These are phyloP conservation scores for Pheosia gnoma DNA, from an alignment of 2,888 invertebrate genomes.

Conservation along the genomic window DNA sequence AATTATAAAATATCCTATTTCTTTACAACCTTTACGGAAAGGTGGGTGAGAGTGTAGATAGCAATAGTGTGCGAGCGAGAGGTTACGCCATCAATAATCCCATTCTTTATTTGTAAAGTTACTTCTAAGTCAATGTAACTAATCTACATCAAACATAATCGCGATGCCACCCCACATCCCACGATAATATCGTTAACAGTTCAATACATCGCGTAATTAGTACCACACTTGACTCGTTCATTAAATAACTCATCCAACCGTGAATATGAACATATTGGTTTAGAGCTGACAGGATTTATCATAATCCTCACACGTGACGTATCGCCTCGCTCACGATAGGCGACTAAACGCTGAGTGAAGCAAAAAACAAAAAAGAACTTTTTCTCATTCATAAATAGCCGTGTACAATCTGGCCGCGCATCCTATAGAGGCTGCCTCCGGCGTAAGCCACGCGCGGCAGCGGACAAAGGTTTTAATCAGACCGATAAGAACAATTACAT, in stretches of 20 bases:
- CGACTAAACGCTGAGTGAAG: background rate
- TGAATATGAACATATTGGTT: constrained; percentile 42
- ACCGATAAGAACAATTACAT: no score
- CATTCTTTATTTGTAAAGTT: background rate
- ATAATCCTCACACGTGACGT: background rate
- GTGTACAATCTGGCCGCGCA: no score
- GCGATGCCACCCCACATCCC: constrained; percentile 32
- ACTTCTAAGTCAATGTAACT: constrained; percentile 1
- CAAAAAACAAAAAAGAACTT: no score
- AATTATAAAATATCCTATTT: no score
- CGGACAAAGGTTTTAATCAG: no score
- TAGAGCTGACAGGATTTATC: constrained; percentile 10
- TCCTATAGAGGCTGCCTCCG: no score
- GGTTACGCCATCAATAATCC: no score
- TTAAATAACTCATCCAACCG: constrained; percentile 56
- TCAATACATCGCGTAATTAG: constrained; percentile 52
- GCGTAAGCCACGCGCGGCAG: no score
- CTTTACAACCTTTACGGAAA: no score
- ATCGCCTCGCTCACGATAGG: background rate
- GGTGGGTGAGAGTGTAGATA: no score
- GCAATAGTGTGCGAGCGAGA: no score
- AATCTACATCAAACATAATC: constrained; percentile 25
- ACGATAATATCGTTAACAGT: constrained; percentile 41
- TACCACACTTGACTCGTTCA: constrained; percentile 49
- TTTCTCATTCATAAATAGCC: no score